Evolutionary conservation across 2,113 vertebrate species (phyloP), one percentile per base, ranked within the genome.

Genomic region (Chloropsis hardwickii): DNA sequence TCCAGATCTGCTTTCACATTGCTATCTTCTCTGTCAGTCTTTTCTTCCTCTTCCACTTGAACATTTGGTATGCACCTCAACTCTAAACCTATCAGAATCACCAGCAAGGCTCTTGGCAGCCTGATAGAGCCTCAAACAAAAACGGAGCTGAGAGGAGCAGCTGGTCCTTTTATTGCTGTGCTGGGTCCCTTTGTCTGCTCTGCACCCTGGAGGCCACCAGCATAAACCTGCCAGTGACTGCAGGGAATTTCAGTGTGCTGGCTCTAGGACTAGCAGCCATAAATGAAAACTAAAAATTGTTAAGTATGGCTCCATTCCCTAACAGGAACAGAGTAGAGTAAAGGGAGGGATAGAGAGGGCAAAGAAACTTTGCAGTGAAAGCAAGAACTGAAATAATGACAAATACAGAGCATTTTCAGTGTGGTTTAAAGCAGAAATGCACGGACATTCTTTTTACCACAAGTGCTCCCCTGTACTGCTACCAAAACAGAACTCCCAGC

Each of bases 121-220:
- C 76, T 40, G 95, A 91, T 66, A 89, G 84, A 90, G 81, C 28
- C 88, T 73, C 37, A 29, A 93, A 96, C 93, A 96, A 95, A 94
- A 96, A 86, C 35, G 0, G 70, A 94, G 79, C 67, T 1, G 39
- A 88, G 89, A 79, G 76, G 47, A 96, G 93, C 94, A 96, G 93
- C 95, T 96, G 95, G 95, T 91, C 58, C 79, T 92, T 96, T 95
- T 70, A 96, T 69, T 90, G 44, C 71, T 56, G 54, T 23, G 79
- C 81, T 19, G 62, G 76, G 90, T 95, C 86, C 79, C 88, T 95
- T 95, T 95, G 94, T 97, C 85, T 95, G 76, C 76, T 83, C 90
- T 83, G 92, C 90, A 95, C 94, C 90, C 92, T 93, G 95, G 93
- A 95, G 95, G 94, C 93, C 88, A 77, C 60, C 22, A 6, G 83